A percentile compares a stretch with the other conserved stretches of the same genome.
These are phyloP conservation scores for Caenorhabditis sulstoni DNA, from an alignment of 2,888 invertebrate genomes.

Conservation along the genomic window DNA sequence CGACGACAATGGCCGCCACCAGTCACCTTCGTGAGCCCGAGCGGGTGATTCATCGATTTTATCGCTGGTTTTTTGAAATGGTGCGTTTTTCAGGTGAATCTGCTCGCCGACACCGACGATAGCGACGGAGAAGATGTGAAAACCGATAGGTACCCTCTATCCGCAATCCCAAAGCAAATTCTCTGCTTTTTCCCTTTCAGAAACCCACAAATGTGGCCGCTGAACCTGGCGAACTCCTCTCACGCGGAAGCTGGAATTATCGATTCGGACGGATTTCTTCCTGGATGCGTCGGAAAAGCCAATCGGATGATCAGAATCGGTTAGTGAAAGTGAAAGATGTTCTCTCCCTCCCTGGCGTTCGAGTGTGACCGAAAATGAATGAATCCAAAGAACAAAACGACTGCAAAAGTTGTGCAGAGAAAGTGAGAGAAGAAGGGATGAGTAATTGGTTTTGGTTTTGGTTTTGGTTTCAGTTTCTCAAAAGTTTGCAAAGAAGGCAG, in stretches of 20 bases:
- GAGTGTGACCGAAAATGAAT: no score
- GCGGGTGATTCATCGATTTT: constrained; percentile 27
- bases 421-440: neutral
- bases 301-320: constrained; percentile 55
- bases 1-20: constrained; percentile 22
- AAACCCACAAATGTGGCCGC: constrained; percentile 63
- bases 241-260: constrained; percentile 54
- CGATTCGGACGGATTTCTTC: constrained; percentile 37
- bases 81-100: constrained; percentile 48
- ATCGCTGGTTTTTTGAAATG: neutral
- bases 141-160: constrained; percentile 23
- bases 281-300: constrained; percentile 51
- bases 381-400: no score
- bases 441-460: neutral
- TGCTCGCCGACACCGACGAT: constrained; percentile 49
- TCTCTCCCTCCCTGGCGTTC: no score
- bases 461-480: no score
- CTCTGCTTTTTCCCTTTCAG: constrained; percentile 31
- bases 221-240: constrained; percentile 52
- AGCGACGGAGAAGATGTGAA: constrained; percentile 41
- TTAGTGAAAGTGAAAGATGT: constrained; percentile 3
- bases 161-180: neutral
- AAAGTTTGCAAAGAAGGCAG: no score
- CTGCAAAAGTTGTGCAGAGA: no score
- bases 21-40: constrained; percentile 50